Percentiles rank a stretch among this genome's conserved stretches.
phyloP scores from a whole-genome alignment of 2,113 vertebrate species.

The Orcinus orca region DNA sequence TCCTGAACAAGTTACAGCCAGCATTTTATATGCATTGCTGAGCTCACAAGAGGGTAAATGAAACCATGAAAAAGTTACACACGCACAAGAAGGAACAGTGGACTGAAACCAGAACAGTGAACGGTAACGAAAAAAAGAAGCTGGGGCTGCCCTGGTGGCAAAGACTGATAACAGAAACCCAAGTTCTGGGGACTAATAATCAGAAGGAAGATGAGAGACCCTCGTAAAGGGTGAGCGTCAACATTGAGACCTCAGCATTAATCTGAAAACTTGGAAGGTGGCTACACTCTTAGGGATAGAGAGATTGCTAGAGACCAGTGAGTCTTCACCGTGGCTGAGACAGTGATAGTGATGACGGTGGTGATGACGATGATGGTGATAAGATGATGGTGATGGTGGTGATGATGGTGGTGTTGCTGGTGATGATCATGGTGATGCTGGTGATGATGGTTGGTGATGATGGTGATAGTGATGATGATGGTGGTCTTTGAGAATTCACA shows the following conservation, averaged over 20 bases:
- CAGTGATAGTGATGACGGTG: not conserved
- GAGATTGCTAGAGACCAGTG: not conserved
- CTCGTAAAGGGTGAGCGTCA: no score
- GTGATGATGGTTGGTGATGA: fast-evolving
- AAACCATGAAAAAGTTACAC: not conserved
- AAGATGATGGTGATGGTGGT: fast-evolving
- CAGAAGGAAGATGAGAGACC: not conserved
- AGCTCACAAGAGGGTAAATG: not conserved
- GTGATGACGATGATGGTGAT: fast-evolving
- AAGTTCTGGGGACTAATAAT: not conserved
- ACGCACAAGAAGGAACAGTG: not conserved
- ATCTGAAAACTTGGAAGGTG: not conserved
- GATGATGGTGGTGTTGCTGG: fast-evolving
- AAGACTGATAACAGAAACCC: not conserved
- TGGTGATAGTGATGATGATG: fast-evolving
- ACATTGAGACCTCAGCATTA: not conserved
- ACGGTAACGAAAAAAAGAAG: not conserved
- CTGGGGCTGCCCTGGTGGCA: not conserved
- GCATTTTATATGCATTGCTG: not conserved
- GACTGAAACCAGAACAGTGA: not conserved
- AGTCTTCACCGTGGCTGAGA: not conserved
- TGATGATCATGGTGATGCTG: not conserved
- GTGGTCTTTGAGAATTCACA: not conserved
- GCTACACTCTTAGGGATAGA: not conserved
- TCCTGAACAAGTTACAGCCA: not conserved